A percentile compares a stretch with the other conserved stretches of the same genome.
Evolutionary conservation across 2,888 invertebrate genomes (phyloP).

Genomic region (Caenorhabditis plicata): DNA sequence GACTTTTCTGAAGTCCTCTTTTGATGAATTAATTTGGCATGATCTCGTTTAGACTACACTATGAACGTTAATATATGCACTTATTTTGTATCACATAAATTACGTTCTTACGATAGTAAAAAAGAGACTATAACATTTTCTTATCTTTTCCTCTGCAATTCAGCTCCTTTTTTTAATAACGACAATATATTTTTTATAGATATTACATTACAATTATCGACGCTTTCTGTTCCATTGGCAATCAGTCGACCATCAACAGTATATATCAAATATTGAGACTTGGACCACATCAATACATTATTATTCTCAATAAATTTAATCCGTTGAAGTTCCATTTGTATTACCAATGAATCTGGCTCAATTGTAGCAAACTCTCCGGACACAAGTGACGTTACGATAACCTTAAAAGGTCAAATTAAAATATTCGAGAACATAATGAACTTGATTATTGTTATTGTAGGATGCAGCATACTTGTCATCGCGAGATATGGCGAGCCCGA

Average conservation of each 20-base stretch:
- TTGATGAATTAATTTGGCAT: too few species aligned
- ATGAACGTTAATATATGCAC: too few species aligned
- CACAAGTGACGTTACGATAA: slow-evolving; percentile 79
- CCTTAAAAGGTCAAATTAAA: slow-evolving; percentile 11
- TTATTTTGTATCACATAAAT: too few species aligned
- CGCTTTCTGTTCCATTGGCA: slow-evolving; percentile 22
- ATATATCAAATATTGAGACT: slow-evolving; percentile 48
- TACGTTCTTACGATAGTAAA: too few species aligned
- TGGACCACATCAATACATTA: slow-evolving; percentile 51
- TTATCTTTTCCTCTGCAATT: neutral
- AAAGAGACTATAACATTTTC: too few species aligned
- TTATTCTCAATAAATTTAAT: slow-evolving; percentile 25
- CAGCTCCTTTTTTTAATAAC: neutral
- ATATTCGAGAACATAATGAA: slow-evolving; percentile 61
- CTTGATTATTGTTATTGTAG: slow-evolving; percentile 92
- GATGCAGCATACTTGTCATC: slow-evolving; percentile 95
- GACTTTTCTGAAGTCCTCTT: too few species aligned
- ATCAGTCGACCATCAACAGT: slow-evolving; percentile 41
- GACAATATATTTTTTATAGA: neutral
- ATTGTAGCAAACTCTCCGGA: slow-evolving; percentile 88
- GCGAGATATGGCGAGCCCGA: slow-evolving; percentile 79
- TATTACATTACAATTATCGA: slow-evolving; percentile 7
- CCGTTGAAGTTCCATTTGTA: slow-evolving; percentile 72
- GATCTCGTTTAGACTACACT: too few species aligned
- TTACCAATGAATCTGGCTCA: slow-evolving; percentile 79